A percentile compares a stretch with the other conserved stretches of the same genome.
These are phyloP conservation scores for Dolichomitus sp. DNA, from an alignment of 2,888 invertebrate species.

Conservation along the genomic window DNA sequence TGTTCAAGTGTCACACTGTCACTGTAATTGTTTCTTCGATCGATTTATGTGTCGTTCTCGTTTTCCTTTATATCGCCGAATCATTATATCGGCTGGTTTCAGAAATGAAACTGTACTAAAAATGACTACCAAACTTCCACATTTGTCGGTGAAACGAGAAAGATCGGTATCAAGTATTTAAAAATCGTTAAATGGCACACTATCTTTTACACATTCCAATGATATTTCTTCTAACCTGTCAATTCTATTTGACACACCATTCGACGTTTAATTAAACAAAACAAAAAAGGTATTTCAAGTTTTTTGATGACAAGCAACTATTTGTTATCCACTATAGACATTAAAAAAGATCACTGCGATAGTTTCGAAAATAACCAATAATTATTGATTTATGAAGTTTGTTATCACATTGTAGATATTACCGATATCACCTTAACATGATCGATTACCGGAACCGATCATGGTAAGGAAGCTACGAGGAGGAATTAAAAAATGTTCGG, in stretches of 20 bases:
- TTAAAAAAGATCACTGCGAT: not conserved
- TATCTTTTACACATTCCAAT: not conserved
- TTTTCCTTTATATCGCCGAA: conserved; percentile 26
- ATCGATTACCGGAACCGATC: not conserved
- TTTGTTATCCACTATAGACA: not conserved
- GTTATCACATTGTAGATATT: conserved; percentile 18
- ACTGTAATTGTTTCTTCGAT: conserved; percentile 55
- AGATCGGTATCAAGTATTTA: not conserved
- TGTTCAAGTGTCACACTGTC: conserved; percentile 28
- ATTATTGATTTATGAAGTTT: conserved; percentile 23
- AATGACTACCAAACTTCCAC: not conserved
- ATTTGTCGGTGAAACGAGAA: not conserved
- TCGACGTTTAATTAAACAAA: not conserved
- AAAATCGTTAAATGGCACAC: not conserved
- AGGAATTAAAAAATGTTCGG: conserved; percentile 35
- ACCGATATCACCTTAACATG: not conserved
- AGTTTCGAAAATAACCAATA: not conserved
- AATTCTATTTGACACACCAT: not conserved
- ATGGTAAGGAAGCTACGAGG: not conserved
- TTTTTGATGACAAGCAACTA: not conserved
- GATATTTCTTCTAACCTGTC: not conserved
- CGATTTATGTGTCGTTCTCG: conserved; percentile 42
- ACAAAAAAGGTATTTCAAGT: not conserved
- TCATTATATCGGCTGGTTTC: conserved; percentile 4
- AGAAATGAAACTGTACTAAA: not conserved